phyloP scores from a whole-genome alignment of 2,113 vertebrate species.

The Dendropsophus ebraccatus region DNA sequence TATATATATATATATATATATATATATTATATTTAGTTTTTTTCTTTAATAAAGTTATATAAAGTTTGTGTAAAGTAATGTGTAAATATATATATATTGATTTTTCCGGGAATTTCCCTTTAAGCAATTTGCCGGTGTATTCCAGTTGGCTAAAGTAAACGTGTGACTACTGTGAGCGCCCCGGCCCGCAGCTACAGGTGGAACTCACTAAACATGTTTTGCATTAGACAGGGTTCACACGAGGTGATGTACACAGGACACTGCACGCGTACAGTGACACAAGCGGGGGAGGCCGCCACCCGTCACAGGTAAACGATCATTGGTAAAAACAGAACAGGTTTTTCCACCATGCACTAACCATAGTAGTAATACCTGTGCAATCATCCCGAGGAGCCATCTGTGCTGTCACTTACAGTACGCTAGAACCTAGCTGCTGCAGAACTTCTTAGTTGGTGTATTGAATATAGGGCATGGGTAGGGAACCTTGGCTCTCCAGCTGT shows the following conservation, averaged over 20 bases:
- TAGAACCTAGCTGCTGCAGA: too few relatives aligned
- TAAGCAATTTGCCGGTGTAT: not conserved
- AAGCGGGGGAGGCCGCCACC: not conserved
- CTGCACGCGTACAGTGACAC: not conserved
- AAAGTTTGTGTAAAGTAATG: too few relatives aligned
- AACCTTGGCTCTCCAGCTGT: too few relatives aligned
- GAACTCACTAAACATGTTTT: constrained; percentile 31
- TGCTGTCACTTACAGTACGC: too few relatives aligned
- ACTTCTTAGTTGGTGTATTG: too few relatives aligned
- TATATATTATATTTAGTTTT: too few relatives aligned
- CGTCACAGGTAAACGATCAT: not conserved
- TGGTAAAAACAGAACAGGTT: not conserved
- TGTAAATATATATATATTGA: too few relatives aligned
- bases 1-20: too few relatives aligned
- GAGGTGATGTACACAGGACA: constrained; percentile 17
- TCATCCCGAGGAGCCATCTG: not conserved
- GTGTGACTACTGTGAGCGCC: not conserved
- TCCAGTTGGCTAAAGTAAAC: not conserved
- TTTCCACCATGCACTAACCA: not conserved
- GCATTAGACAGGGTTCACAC: not conserved
- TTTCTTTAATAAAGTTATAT: too few relatives aligned
- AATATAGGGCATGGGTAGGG: too few relatives aligned
- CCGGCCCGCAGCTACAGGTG: not conserved
- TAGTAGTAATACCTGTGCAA: not conserved
- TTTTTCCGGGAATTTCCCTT: not conserved